phyloP scores from a whole-genome alignment of 2,888 invertebrate genomes.

The Drosophila quinaria region DNA sequence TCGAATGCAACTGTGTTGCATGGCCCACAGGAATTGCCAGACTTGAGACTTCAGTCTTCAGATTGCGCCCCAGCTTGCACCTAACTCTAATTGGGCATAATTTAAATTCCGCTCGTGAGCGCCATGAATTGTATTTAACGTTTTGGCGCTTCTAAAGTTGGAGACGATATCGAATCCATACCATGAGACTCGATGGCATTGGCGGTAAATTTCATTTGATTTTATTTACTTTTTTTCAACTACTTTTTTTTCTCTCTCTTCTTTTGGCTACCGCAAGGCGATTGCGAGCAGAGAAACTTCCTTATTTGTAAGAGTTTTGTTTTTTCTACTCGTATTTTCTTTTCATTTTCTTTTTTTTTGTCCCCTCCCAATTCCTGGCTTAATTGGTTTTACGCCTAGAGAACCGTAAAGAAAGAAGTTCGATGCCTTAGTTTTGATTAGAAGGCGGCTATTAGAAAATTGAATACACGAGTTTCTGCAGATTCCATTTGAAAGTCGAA shows the following conservation, averaged over 20 bases:
- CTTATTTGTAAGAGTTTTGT: conserved; percentile 65
- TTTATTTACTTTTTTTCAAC: conserved; percentile 60
- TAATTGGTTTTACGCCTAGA: conserved; percentile 79
- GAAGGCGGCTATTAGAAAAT: conserved; percentile 78
- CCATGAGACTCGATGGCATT: conserved; percentile 40
- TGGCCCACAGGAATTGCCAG: conserved; percentile 70
- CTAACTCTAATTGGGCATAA: conserved; percentile 84
- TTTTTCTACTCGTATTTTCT: conserved; percentile 14
- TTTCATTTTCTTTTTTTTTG: not conserved
- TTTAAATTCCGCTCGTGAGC: conserved; percentile 85
- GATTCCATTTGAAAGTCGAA: conserved; percentile 50
- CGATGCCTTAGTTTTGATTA: conserved; percentile 78
- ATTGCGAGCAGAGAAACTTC: conserved; percentile 62
- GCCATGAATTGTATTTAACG: conserved; percentile 81
- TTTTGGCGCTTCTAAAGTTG: conserved; percentile 82
- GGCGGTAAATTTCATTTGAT: conserved; percentile 81
- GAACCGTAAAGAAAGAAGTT: conserved; percentile 36
- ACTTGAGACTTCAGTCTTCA: conserved; percentile 17
- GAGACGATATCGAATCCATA: conserved; percentile 34
- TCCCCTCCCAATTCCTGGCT: conserved; percentile 46
- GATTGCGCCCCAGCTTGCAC: conserved; percentile 59
- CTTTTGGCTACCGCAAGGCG: conserved; percentile 29
- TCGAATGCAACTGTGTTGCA: conserved; percentile 24
- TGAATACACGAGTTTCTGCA: conserved; percentile 60
- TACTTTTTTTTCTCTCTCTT: conserved; percentile 18